Base-by-base conservation (phyloP, 2,113 vertebrate genomes). In the Petromus typicus region DNA sequence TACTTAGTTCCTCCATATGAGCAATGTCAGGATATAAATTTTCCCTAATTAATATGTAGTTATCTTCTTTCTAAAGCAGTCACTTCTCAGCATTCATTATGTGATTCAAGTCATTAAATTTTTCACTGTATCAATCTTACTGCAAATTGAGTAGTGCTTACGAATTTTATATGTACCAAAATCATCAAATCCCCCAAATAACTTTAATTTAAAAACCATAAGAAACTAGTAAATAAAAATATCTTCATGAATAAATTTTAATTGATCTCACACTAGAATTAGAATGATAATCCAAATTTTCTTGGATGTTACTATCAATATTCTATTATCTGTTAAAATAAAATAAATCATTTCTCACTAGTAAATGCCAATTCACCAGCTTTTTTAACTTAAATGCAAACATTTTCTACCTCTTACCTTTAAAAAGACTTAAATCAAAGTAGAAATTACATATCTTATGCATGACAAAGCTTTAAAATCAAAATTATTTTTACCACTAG, bases 371-470 rank as follows among this genome's bases (percentile, higher is more conserved):
- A 82, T 98, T 97, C 86, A 96, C 97, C 86, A 96, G 93, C 94
- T 97, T 97, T 97, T 98, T 97, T 98, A 97, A 98, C 98, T 98
- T 97, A 98, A 98, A 98, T 98, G 97, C 90, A 98, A 98, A 97
- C 98, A 97, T 86, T 89, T 97, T 97, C 96, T 91, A 97, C 78
- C 91, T 92, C 83, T 98, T 98, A 97, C 95, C 91, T 97, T 92
- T 98, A 93, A 48, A 84, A 95, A 97, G 79, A 95, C 90, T 96
- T 93, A 94, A 61, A 83, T 95, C 20, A 96, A 91, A 97, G 82
- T 94, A 95, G 91, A 75, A 16, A 48, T 90, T 91, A 17, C 20
- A 61, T 92, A 67, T 67, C 51, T 45, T 92, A 56, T 91, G 9
- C 69, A 90, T 96, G 95, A 83, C 17, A 69, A 8, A 81, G 69